These are phyloP conservation scores for Mobula birostris DNA, from an alignment of 2,113 vertebrate species.

Conservation along the genomic window DNA sequence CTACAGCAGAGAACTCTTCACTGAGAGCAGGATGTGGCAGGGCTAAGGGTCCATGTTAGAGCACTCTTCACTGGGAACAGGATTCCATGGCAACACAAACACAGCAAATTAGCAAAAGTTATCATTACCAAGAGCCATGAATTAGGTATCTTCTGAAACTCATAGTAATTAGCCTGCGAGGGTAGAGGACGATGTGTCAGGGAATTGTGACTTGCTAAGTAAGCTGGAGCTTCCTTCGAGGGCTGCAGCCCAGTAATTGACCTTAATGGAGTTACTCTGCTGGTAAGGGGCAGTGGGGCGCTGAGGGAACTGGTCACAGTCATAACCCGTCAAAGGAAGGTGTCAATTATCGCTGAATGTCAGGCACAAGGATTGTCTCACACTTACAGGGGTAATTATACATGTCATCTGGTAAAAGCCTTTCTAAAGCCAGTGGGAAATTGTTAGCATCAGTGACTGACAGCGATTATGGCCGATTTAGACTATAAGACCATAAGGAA, in stretches of 20 bases:
- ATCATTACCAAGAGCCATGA: not conserved
- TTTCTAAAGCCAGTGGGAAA: not conserved
- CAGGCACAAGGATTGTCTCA: not conserved
- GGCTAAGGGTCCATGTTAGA: not conserved
- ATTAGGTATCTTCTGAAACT: not conserved
- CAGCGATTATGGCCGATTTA: too few relatives aligned
- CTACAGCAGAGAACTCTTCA: too few relatives aligned
- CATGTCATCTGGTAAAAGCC: not conserved
- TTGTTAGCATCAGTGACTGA: not conserved
- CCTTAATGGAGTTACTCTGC: not conserved
- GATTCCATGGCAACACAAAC: not conserved
- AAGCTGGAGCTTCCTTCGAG: not conserved
- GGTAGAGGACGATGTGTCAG: not conserved
- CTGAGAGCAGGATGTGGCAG: too few relatives aligned
- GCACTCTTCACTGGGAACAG: not conserved
- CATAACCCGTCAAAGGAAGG: not conserved
- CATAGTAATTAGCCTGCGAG: not conserved
- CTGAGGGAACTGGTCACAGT: not conserved
- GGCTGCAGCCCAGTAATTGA: not conserved
- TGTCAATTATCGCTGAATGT: not conserved
- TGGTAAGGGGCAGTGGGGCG: not conserved
- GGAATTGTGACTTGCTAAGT: not conserved
- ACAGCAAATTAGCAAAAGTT: not conserved
- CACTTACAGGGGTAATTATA: not conserved
- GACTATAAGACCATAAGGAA: too few relatives aligned